These are phyloP conservation scores for Norana najaformis DNA, from an alignment of 2,888 invertebrate genomes.

Conservation along the genomic window DNA sequence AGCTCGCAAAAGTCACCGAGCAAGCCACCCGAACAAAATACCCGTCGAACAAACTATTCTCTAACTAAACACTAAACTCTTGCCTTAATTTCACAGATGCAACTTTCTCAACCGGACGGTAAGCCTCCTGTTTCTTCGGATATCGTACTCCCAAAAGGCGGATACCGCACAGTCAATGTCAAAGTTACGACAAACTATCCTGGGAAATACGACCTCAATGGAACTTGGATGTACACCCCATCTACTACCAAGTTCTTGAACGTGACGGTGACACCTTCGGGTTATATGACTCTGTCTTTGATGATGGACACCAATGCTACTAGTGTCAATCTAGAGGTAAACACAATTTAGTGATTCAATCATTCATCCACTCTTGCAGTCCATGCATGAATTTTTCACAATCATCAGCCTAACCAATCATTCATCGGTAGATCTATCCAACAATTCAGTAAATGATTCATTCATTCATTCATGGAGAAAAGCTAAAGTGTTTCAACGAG, in stretches of 20 bases:
- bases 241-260: background rate
- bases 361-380: too few species aligned
- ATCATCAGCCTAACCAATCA: too few species aligned
- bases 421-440: too few species aligned
- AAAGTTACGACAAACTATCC: background rate
- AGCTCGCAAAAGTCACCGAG: too few species aligned
- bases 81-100: too few species aligned
- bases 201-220: background rate
- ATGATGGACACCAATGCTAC: background rate
- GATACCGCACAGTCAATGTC: background rate
- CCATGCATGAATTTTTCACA: too few species aligned
- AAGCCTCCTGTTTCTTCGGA: background rate
- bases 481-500: too few species aligned
- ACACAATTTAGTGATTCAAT: too few species aligned
- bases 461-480: background rate
- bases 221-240: too few species aligned
- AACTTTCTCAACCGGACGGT: background rate
- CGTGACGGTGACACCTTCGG: background rate
- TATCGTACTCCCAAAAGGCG: conserved; percentile 2
- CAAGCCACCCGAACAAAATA: too few species aligned
- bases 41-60: too few species aligned
- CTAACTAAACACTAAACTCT: too few species aligned
- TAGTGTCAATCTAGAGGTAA: background rate
- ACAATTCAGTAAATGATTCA: background rate
- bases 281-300: background rate